A percentile compares a stretch with the other conserved stretches of the same genome.
Conservation (phyloP, 1,140 invertebrate genomes). For the Papilio polyxenes region DNA sequence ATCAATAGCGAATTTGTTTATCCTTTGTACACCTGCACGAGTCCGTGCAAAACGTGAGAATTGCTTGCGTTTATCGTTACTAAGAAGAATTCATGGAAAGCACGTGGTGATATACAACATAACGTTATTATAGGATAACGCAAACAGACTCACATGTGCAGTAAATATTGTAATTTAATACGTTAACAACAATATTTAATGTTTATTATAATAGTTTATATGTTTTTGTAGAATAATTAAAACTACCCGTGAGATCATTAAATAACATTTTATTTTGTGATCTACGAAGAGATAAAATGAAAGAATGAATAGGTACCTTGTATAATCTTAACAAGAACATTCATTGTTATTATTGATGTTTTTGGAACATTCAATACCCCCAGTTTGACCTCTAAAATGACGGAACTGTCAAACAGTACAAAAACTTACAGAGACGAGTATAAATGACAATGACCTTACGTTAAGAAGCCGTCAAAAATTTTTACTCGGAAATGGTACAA, state of each 20-base stretch:
- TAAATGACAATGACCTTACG: conserved; percentile 5
- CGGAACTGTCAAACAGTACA: neutral
- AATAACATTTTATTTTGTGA: neutral
- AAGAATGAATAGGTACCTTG: neutral
- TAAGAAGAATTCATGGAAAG: neutral
- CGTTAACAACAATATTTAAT: neutral
- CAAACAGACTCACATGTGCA: neutral
- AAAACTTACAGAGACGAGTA: conserved; percentile 12
- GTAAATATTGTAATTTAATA: neutral
- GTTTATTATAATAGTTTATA: neutral
- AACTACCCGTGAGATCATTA: neutral
- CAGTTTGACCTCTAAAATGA: conserved; percentile 7
- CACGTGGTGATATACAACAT: neutral
- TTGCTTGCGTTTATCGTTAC: neutral
- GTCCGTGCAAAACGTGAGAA: neutral
- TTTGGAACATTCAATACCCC: neutral
- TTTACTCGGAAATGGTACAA: neutral
- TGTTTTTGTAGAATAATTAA: neutral
- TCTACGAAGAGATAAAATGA: neutral
- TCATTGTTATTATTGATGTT: neutral
- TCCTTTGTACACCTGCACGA: conserved; percentile 2
- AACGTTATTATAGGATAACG: neutral
- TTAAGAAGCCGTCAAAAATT: conserved; percentile 12
- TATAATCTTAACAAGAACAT: neutral
- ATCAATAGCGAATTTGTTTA: neutral